A percentile compares a stretch with the other conserved stretches of the same genome.
Evolutionary conservation across 2,113 vertebrate genomes (phyloP).

Genomic region (Stigmatopora nigra): DNA sequence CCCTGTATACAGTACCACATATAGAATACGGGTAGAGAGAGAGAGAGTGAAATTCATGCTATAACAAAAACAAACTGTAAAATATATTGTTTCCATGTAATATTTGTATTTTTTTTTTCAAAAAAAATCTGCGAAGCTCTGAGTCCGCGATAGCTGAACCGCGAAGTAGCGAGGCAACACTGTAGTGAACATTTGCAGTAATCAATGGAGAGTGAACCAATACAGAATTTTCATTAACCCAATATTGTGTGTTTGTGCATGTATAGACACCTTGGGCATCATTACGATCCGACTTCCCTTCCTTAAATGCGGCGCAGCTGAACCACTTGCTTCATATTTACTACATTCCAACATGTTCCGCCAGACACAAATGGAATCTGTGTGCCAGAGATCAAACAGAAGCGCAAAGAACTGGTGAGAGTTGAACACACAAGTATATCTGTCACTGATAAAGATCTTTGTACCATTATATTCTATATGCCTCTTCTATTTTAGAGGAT

Average conservation of each 20-base stretch:
- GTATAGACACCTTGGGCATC: conserved; percentile 64
- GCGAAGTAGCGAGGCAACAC: too few species aligned
- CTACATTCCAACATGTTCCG: conserved; percentile 58
- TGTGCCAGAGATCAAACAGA: conserved; percentile 43
- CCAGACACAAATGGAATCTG: conserved; percentile 61
- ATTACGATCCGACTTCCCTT: conserved; percentile 57
- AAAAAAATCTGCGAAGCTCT: too few species aligned
- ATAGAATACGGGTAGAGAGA: too few species aligned
- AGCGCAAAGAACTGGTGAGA: conserved; percentile 59
- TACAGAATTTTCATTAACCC: background rate
- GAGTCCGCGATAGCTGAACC: too few species aligned
- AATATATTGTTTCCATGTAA: too few species aligned
- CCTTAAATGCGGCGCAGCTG: conserved; percentile 67
- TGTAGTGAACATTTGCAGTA: too few species aligned
- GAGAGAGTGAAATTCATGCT: too few species aligned
- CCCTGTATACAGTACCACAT: too few species aligned
- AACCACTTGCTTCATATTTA: conserved; percentile 72
- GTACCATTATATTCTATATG: background rate
- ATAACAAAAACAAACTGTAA: too few species aligned
- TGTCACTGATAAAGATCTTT: background rate
- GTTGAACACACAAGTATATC: background rate
- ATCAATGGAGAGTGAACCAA: background rate
- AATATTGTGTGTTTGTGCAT: background rate
- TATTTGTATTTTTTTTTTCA: too few species aligned
- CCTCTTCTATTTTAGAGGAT: conserved; percentile 44